Evolutionary conservation across 2,888 invertebrate species (phyloP), one percentile per base, ranked within the genome.

Genomic region (Encarsia formosa): DNA sequence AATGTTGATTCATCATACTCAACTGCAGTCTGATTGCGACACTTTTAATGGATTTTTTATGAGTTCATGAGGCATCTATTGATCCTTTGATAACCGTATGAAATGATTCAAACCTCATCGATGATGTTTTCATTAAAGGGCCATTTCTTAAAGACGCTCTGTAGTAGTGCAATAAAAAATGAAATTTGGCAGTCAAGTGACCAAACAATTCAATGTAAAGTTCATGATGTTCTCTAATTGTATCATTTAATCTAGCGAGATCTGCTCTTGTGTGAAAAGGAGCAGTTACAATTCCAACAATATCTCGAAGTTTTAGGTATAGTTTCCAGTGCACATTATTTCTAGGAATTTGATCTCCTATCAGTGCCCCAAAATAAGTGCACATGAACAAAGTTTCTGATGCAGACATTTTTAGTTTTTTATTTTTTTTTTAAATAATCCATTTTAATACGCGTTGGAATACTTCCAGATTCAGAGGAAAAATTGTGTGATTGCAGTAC

Each of bases 351-450:
- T 15, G n/a, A 19, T 40, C 34, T 13, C 41, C 35, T n/a, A 48
- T 13, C 2, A 46, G 18, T 6, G 15, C 11, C 2, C 34, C 19
- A 3, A 48, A 35, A 29, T 48, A 48, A 2, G 41, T 13, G 6
- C 26, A 9, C 13, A 48, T 41, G 35, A 40, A 48, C 11, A 41
- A 8, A 15, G 19, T 16, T 41, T 48, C 41, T 31, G 48, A 22
- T 1, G 48, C 40, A 18, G 34, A 41, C 48, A 48, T 48, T 41
- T 48, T 48, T 19, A 48, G 24, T 4, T 5, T 18, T 16, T 23
- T 18, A 35, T 41, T 41, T 23, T 32, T 48, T n/a, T 24, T 34
- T 41, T 15, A 41, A 8, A 11, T 48, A 48, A 9, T 48, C 35
- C 6, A 15, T 5, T 9, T 8, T 15, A 8, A 48, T 34, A 15